Percentiles rank a stretch among this genome's conserved stretches.
Conservation (phyloP, 2,797 vertebrate genomes). For the Percopsis omiscomaycus region DNA sequence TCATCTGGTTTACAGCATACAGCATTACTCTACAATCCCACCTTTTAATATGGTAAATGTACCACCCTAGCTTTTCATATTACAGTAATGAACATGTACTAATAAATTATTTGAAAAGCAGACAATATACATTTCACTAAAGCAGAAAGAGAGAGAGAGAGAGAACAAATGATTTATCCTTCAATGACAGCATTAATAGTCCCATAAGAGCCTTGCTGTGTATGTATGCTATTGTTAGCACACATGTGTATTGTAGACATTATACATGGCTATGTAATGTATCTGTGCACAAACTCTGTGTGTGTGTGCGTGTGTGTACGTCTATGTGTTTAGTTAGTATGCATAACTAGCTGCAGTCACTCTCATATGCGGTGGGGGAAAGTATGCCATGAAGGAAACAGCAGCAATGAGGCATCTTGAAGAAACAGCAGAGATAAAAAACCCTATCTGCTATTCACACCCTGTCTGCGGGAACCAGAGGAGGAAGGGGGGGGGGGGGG, state of each 20-base stretch:
- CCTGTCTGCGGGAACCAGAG: conserved; percentile 52
- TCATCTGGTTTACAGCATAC: conserved; percentile 39
- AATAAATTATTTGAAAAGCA: conserved; percentile 57
- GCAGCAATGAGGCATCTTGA: conserved; percentile 42
- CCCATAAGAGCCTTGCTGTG: conserved; percentile 18
- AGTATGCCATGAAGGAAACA: conserved; percentile 35
- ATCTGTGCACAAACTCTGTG: conserved; percentile 3
- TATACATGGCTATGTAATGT: neutral
- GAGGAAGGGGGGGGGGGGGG: conserved; percentile 7
- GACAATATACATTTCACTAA: conserved; percentile 42
- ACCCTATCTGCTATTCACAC: conserved; percentile 57
- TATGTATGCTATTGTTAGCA: neutral
- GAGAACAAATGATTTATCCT: conserved; percentile 25
- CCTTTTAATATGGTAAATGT: conserved; percentile 34
- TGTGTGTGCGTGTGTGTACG: conserved; percentile 5
- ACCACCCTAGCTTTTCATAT: conserved; percentile 35
- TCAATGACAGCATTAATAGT: conserved; percentile 25
- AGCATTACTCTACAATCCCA: conserved; percentile 42
- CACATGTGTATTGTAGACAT: neutral
- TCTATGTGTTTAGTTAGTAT: conserved; percentile 29
- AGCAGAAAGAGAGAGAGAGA: conserved; percentile 31
- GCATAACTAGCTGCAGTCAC: conserved; percentile 41
- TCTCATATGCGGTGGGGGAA: conserved; percentile 42
- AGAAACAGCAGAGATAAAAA: conserved; percentile 45
- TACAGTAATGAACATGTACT: conserved; percentile 28